Evolutionary conservation across 2,888 invertebrate genomes (phyloP).

Genomic region (Dicyrtomina minuta): DNA sequence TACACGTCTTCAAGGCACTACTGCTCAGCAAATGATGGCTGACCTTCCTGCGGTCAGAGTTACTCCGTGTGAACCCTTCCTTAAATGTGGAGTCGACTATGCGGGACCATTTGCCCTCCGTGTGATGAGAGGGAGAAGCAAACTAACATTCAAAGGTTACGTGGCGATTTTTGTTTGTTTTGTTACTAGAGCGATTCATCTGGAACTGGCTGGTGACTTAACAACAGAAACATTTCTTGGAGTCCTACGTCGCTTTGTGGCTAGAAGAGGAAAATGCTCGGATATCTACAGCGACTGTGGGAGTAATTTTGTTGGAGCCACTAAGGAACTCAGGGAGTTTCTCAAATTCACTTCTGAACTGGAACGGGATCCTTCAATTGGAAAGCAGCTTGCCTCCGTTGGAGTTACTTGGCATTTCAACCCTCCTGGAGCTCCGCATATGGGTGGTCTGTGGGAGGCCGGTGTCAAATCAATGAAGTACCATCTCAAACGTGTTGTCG

Average conservation of each 20-base stretch:
- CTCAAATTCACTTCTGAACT: background rate
- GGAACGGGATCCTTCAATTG: background rate
- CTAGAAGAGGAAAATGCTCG: background rate
- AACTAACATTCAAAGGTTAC: background rate
- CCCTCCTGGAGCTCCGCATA: background rate
- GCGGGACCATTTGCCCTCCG: background rate
- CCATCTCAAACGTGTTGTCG: background rate
- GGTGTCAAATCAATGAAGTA: too few species aligned
- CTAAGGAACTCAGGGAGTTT: background rate
- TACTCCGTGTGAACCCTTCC: background rate
- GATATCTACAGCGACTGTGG: background rate
- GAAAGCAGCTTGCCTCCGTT: background rate
- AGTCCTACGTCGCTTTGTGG: background rate
- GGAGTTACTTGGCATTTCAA: conserved; percentile 3
- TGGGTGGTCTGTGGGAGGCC: too few species aligned
- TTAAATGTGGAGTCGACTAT: background rate
- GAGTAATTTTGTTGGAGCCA: background rate
- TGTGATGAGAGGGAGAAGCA: too few species aligned
- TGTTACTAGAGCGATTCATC: background rate
- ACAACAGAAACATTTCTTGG: background rate
- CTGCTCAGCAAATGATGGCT: background rate
- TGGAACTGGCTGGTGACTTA: background rate
- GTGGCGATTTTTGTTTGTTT: background rate
- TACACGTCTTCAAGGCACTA: background rate
- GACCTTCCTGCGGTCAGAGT: background rate